Evolutionary conservation across 1,140 invertebrate genomes (phyloP).

Genomic region (Mactra quadrangularis): DNA sequence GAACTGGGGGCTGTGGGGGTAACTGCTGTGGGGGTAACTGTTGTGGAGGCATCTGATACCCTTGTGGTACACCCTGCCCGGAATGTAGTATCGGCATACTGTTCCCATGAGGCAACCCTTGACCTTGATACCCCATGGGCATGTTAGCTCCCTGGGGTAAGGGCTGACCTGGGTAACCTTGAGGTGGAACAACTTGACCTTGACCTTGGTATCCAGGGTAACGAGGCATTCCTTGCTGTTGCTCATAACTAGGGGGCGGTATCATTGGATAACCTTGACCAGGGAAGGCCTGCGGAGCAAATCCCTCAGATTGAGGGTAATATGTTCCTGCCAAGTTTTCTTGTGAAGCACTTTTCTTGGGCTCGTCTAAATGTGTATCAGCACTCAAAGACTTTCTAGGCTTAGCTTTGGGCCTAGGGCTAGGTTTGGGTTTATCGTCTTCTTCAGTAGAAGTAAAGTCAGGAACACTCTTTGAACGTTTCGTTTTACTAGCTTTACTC

Average conservation of each 20-base stretch:
- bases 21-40: conserved; percentile 7
- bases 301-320: conserved; percentile 36
- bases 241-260: conserved; percentile 18
- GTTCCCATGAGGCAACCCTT: conserved; percentile 2
- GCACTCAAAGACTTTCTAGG: conserved; percentile 69
- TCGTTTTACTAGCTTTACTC: conserved; percentile 17
- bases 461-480: conserved; percentile 42
- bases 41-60: conserved; percentile 10
- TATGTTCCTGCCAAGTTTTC: conserved; percentile 47
- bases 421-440: conserved; percentile 61
- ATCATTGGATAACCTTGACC: conserved; percentile 12
- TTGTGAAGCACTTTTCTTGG: conserved; percentile 29
- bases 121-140: conserved; percentile 12
- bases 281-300: conserved; percentile 2
- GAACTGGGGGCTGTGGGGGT: conserved; percentile 10
- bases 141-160: background rate
- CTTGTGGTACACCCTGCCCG: conserved; percentile 33
- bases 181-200: conserved; percentile 13
- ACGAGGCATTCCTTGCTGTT: conserved; percentile 32
- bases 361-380: conserved; percentile 37
- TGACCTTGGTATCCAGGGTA: conserved; percentile 23
- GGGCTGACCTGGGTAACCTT: background rate
- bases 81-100: background rate
- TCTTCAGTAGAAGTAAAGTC: conserved; percentile 12
- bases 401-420: conserved; percentile 75